Conservation (phyloP, 2,113 vertebrate genomes). For the Lucifuga dentata region DNA sequence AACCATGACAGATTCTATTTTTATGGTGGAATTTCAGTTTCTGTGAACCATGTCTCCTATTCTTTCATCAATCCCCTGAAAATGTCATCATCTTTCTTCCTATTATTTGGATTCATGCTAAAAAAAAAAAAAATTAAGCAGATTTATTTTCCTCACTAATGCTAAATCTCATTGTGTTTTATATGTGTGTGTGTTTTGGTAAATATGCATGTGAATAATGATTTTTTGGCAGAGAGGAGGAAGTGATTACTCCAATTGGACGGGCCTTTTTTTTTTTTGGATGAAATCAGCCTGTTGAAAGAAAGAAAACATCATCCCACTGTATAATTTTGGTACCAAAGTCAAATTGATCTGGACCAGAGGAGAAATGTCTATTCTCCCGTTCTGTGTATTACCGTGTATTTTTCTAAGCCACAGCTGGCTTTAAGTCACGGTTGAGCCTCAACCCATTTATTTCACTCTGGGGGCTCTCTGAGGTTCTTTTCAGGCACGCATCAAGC, state of each 20-base stretch:
- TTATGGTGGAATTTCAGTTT: not conserved
- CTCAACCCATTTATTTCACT: constrained; percentile 52
- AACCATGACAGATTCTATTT: not conserved
- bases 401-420: constrained; percentile 58
- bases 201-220: not conserved
- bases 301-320: not conserved
- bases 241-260: too few relatives aligned
- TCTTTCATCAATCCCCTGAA: not conserved
- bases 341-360: not conserved
- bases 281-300: not conserved
- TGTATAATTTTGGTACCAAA: constrained; percentile 14
- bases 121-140: too few relatives aligned
- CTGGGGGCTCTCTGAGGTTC: constrained; percentile 6
- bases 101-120: not conserved
- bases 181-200: not conserved
- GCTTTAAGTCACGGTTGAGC: constrained; percentile 49
- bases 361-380: not conserved
- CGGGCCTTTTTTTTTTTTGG: too few relatives aligned
- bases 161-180: not conserved
- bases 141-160: too few relatives aligned
- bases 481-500: constrained; percentile 42
- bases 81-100: not conserved
- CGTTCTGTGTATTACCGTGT: constrained; percentile 20
- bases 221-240: not conserved
- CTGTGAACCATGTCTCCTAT: not conserved